Conservation (phyloP, 1,140 invertebrate species). For the Brachionus manjavacas region DNA sequence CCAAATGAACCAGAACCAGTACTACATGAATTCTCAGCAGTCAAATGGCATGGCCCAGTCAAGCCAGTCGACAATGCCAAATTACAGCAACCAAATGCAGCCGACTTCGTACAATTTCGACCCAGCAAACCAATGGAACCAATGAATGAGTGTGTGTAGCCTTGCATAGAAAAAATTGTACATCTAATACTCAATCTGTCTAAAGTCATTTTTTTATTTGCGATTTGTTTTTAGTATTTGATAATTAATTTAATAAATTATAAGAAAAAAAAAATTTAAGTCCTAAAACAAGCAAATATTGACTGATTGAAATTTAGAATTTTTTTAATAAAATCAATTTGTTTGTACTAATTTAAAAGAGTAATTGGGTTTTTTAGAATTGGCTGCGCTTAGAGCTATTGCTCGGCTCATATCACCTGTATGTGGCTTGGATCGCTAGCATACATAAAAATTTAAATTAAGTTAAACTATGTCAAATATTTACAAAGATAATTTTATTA, state of each 20-base stretch:
- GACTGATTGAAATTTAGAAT: too few species aligned
- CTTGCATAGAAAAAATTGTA: not conserved
- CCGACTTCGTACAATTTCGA: not conserved
- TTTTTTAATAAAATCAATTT: not conserved
- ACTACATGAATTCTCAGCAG: not conserved
- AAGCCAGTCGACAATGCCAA: not conserved
- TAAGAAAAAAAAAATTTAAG: too few species aligned
- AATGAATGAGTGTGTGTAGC: not conserved
- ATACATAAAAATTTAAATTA: not conserved
- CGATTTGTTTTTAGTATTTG: not conserved
- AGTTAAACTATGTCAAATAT: not conserved
- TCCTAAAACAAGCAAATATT: not conserved
- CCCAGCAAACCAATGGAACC: not conserved
- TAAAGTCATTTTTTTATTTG: not conserved
- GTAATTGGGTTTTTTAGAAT: not conserved
- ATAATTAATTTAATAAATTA: not conserved
- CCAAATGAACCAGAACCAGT: not conserved
- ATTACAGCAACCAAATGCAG: not conserved
- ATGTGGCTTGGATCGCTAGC: not conserved
- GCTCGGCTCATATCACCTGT: not conserved
- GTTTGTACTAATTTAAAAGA: not conserved
- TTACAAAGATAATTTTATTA: not conserved
- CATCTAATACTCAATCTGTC: conserved; percentile 1
- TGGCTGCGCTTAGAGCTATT: not conserved
- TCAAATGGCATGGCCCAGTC: not conserved